phyloP scores from a whole-genome alignment of 2,797 vertebrate genomes.

The Chelon auratus region DNA sequence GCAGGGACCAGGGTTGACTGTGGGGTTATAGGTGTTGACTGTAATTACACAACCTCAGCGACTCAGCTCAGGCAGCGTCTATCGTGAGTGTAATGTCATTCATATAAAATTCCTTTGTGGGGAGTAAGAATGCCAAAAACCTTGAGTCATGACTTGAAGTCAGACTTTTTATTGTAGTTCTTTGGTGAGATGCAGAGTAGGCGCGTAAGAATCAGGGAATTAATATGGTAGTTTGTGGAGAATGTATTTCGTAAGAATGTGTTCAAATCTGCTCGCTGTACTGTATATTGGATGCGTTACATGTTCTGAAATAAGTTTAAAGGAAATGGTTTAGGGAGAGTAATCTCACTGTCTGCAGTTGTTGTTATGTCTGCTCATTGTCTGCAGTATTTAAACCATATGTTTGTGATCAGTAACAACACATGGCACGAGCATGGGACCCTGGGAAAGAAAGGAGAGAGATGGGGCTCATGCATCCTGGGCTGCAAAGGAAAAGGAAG shows the following conservation, averaged over 20 bases:
- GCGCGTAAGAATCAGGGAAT: background rate
- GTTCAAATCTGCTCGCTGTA: background rate
- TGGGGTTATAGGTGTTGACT: constrained; percentile 35
- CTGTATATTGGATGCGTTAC: too few species aligned
- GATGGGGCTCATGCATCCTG: constrained; percentile 66
- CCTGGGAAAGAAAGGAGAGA: constrained; percentile 66
- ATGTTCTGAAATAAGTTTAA: constrained; percentile 3
- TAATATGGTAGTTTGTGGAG: too few species aligned
- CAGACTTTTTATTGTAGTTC: constrained; percentile 13
- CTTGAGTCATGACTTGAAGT: constrained; percentile 44
- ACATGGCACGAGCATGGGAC: constrained; percentile 76
- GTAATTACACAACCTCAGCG: constrained; percentile 46
- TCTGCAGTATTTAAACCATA: constrained; percentile 72
- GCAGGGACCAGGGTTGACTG: constrained; percentile 12
- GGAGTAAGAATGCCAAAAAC: constrained; percentile 36
- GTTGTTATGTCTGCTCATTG: constrained; percentile 67
- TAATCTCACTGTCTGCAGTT: constrained; percentile 50
- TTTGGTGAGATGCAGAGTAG: constrained; percentile 2
- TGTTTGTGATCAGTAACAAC: constrained; percentile 81
- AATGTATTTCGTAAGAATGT: too few species aligned
- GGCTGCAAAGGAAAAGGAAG: constrained; percentile 42
- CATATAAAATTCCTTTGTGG: constrained; percentile 52
- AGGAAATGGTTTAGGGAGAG: constrained; percentile 18
- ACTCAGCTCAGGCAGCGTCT: constrained; percentile 28
- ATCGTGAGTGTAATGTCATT: constrained; percentile 49